These are phyloP conservation scores for Moxostoma hubbsi DNA, from an alignment of 2,797 vertebrate genomes.

Conservation along the genomic window DNA sequence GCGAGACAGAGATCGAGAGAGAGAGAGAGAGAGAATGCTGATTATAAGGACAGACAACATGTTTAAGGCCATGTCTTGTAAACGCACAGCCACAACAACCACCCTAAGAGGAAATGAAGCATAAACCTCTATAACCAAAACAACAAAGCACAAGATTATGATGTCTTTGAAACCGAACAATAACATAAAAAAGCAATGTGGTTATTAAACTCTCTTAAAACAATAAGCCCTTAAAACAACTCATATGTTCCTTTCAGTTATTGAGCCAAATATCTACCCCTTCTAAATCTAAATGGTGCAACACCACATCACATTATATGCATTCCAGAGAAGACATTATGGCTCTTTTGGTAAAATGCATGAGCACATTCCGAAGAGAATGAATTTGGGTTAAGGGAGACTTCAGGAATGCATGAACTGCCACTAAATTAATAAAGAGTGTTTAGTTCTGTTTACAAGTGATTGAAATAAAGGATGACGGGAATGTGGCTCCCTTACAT, in stretches of 20 bases:
- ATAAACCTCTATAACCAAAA: slow-evolving; percentile 27
- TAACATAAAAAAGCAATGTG: neutral
- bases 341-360: neutral
- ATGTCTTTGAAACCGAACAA: slow-evolving; percentile 18
- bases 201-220: slow-evolving; percentile 21
- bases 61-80: slow-evolving; percentile 37
- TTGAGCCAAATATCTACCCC: neutral
- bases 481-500: neutral
- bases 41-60: slow-evolving; percentile 25
- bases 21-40: slow-evolving; percentile 10
- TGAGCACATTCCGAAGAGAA: slow-evolving; percentile 4
- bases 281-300: neutral
- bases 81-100: slow-evolving; percentile 41
- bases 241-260: neutral
- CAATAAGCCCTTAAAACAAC: neutral
- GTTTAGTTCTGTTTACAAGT: neutral
- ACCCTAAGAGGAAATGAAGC: slow-evolving; percentile 40
- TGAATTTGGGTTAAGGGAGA: neutral
- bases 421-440: neutral
- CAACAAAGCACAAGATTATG: slow-evolving; percentile 9
- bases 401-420: neutral
- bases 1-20: neutral
- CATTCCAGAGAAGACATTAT: neutral
- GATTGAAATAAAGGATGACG: neutral
- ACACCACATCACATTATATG: neutral